Base-by-base conservation (phyloP, 2,888 invertebrate species). In the Sylvicola cinctus region DNA sequence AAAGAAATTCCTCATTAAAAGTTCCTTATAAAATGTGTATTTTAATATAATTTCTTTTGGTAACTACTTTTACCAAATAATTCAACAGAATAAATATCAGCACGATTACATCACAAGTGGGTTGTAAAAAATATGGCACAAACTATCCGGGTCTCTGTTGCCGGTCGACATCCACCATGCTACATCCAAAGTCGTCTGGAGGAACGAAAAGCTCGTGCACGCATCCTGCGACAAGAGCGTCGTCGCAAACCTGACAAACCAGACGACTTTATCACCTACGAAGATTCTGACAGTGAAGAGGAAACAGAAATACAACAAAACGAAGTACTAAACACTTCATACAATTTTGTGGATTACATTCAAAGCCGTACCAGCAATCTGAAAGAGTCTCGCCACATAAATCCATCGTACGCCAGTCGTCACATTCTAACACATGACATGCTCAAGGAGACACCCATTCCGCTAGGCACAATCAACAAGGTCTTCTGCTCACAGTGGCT, bases 401-500 rank as follows among this genome's bases (percentile, higher is more conserved):
- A 74, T 48, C 70, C 68, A 34, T 78, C 81, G 41, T 81, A 83
- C 53, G 84, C 83, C 13, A 81, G 81, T 5, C 68, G 85, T 3
- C 85, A 87, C 58, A 83, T 87, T 60, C 65, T 87, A 41, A 84
- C 84, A 0, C 84, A 85, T 51, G 84, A 85, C 58, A 78, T 87
- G 70, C 74, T 84, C 49, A 74, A 77, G 45, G 87, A 87, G 59
- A 77, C 79, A 15, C 73, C 83, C 8, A 72, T 87, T 48, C 73
- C 69, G 50, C 64, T 87, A 41, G 80, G 78, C 43, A 81, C 77
- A 55, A 78, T 85, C 66, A 87, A 87, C 59, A 87, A 87, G 60
- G 84, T 85, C 38, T 95, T 93, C 63, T 88, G 91, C 54, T 88
- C 91, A 0, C 80, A 90, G 54, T 95, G 95, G 93, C 66, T 95